Base-by-base conservation (phyloP, 92 coral and sea anemone genomes). In the Muricea muricata region DNA sequence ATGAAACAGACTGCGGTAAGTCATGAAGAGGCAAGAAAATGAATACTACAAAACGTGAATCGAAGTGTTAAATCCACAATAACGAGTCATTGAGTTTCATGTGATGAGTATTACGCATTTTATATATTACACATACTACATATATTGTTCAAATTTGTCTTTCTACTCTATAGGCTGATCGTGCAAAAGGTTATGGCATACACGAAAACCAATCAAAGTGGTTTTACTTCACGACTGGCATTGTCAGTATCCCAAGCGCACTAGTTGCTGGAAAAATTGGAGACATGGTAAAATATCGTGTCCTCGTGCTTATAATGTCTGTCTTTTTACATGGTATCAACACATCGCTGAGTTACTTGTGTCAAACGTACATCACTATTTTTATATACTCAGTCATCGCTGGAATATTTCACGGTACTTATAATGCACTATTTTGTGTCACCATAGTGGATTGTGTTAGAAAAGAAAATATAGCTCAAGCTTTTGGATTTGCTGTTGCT, bases 241-340 rank as follows among this genome's bases (percentile, higher is more conserved):
- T 41, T 72, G 26, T n/a, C 20, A 29, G 52, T 29, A 45, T 68
- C 18, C n/a, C 46, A 9, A 33, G 47, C 20, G 46, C 12, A 68
- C 46, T 68, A 0, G 14, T 68, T 1, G 40, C 28, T 68, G 57
- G 78, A 21, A 72, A 41, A 33, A 40, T 72, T 40, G 78, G 55
- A 7, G 78, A 72, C 41, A 1, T 21, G 55, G 20, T 47, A 21
- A 72, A 29, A 41, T 7, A 41, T 35, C 50, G 78, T 29, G 57
- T 72, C 15, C 23, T 40, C 15, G 26, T 72, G 78, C 41, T 13
- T 20, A 28, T 72, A 39, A n/a, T 37, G 29, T 35, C 31, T n/a
- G 32, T 72, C 50, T 72, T 72, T 41, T 29, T 72, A n/a, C 55
- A 72, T 72, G 78, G 78, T 25, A 72, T 72, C 10, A 72, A 72